Percentiles rank a stretch among this genome's conserved stretches.
Conservation (phyloP, 2,888 invertebrate species). For the Tanaodytes sp. region DNA sequence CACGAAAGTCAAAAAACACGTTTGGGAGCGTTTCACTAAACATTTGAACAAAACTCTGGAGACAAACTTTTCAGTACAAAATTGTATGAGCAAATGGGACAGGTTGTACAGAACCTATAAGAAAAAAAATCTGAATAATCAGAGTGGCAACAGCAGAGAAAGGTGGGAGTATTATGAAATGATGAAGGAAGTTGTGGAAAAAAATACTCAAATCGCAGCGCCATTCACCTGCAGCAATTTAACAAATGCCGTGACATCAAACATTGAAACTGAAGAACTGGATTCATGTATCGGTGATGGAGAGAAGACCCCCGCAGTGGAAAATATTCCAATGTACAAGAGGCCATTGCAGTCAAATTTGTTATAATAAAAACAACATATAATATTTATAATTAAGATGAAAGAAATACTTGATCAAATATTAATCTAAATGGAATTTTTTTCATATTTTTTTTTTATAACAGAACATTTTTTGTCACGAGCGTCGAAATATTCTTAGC, state of each 20-base stretch:
- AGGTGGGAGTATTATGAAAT: constrained; percentile 12
- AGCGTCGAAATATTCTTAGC: too few species aligned
- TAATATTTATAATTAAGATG: too few species aligned
- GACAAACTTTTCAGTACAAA: constrained; percentile 21
- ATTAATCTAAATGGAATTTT: too few species aligned
- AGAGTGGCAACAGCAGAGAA: constrained; percentile 1
- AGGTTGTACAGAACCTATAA: background rate
- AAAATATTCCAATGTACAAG: too few species aligned
- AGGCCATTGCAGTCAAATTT: too few species aligned
- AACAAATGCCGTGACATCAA: constrained; percentile 3
- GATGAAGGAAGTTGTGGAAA: constrained; percentile 14
- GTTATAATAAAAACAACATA: too few species aligned
- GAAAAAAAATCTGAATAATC: background rate
- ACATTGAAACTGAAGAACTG: too few species aligned
- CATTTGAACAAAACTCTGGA: constrained; percentile 10
- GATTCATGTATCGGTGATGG: too few species aligned
- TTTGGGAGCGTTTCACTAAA: constrained; percentile 10
- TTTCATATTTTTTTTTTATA: too few species aligned
- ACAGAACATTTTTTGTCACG: too few species aligned
- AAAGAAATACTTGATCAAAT: too few species aligned
- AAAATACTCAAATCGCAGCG: constrained; percentile 7
- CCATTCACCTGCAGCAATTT: constrained; percentile 16
- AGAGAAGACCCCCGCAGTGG: too few species aligned
- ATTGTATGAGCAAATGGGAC: constrained; percentile 24
- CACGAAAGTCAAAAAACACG: constrained; percentile 11